Evolutionary conservation across 2,797 vertebrate genomes (phyloP).

Genomic region (Typhlichthys eigenmanni): DNA sequence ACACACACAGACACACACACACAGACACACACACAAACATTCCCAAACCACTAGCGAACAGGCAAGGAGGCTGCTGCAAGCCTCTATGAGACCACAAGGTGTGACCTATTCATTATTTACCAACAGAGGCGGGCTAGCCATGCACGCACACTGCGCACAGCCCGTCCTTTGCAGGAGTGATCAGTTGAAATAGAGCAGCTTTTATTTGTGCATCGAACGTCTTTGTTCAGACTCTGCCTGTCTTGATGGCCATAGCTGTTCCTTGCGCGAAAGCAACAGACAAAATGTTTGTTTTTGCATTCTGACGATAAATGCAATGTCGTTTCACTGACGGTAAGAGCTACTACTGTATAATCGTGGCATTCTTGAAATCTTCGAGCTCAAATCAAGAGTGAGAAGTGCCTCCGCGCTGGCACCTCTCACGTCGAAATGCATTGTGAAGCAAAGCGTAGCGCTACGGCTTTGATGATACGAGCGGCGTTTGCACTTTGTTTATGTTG

Average conservation of each 20-base stretch:
- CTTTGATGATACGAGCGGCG: too few relatives aligned
- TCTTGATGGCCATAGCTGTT: conserved; percentile 25
- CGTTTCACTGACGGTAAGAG: too few relatives aligned
- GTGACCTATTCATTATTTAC: conserved; percentile 76
- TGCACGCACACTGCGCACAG: conserved; percentile 55
- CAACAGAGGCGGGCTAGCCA: conserved; percentile 51
- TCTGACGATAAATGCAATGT: background rate
- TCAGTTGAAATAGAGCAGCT: conserved; percentile 67
- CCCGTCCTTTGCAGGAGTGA: conserved; percentile 58
- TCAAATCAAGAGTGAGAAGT: too few relatives aligned
- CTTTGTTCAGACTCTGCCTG: conserved; percentile 53
- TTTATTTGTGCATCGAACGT: conserved; percentile 54
- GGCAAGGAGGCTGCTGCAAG: conserved; percentile 46
- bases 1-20: background rate
- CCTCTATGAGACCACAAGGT: conserved; percentile 67
- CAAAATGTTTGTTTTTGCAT: conserved; percentile 1
- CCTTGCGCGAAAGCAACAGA: conserved; percentile 4
- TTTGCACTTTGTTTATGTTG: too few relatives aligned
- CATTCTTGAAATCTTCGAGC: too few relatives aligned
- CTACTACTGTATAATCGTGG: too few relatives aligned
- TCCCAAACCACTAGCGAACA: conserved; percentile 31
- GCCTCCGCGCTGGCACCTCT: too few relatives aligned
- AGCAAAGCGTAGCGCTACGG: too few relatives aligned
- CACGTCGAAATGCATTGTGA: too few relatives aligned
- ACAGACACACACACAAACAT: background rate